Base-by-base conservation (phyloP, 2,888 invertebrate species). In the Drosophila robusta region DNA sequence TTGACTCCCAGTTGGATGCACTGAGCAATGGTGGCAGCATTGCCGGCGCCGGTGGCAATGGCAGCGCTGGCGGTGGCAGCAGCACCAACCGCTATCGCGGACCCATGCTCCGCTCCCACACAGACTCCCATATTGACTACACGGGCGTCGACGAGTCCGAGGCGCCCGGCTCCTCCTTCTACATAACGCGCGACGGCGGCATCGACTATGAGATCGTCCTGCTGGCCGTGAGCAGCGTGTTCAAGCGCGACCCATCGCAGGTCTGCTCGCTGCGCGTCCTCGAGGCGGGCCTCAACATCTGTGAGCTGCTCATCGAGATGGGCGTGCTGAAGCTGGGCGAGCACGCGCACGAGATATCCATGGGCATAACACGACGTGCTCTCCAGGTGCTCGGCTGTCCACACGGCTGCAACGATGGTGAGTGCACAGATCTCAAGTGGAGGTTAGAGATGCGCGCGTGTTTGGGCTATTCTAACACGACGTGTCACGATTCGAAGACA, bases 161-260 rank as follows among this genome's bases (percentile, higher is more conserved):
- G 92, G 97, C 97, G 0, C 95, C 97, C 0, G 98, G 98, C 0
- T 96, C 99, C 0, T 93, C 95, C 18, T 95, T 96, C 90, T 99
- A 98, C 90, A 98, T 99, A 64, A 98, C 98, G 29, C 96, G 96
- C 85, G 98, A 98, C 82, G 99, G 99, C 0, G 97, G 98, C 90
- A 95, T 99, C 63, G 97, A 98, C 91, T 95, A 97, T 78, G 96
- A 96, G 93, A 96, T 98, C 12, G 95, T 98, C 2, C 90, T 94
- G 9, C 90, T 98, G 95, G 98, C 97, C 7, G 95, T 98, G 0
- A 97, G 98, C 90, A 95, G 96, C 62, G 96, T 98, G 9, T 95
- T 97, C 1, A 94, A 97, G 75, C 95, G 98, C 90, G 98, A 98
- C 89, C 95, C 95, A 70, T 95, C 95, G 68, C 95, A 96, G 84